These are phyloP conservation scores for Drosophila tropicalis DNA, from an alignment of 1,140 invertebrate species.

Conservation along the genomic window DNA sequence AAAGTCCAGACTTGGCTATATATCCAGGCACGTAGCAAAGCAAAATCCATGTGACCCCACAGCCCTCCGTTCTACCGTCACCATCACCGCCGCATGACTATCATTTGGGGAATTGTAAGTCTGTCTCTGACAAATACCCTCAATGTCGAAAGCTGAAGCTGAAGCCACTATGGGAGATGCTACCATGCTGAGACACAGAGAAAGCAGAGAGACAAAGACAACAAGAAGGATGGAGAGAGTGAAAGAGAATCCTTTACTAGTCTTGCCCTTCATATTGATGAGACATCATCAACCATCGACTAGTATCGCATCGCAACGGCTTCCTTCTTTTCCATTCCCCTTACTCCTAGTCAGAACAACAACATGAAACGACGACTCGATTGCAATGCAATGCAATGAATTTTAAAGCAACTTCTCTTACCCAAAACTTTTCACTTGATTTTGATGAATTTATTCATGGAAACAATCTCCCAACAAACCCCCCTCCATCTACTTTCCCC, in stretches of 20 bases:
- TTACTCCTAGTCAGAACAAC: neutral
- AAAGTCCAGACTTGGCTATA: constrained; percentile 13
- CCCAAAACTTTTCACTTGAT: constrained; percentile 62
- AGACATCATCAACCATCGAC: constrained; percentile 61
- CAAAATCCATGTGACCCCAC: constrained; percentile 1
- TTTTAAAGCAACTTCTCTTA: constrained; percentile 50
- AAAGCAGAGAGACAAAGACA: neutral
- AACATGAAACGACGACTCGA: constrained; percentile 10
- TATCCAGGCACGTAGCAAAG: constrained; percentile 49
- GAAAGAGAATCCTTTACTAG: constrained; percentile 15
- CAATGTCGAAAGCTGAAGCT: constrained; percentile 50
- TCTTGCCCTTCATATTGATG: constrained; percentile 63
- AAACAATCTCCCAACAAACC: neutral
- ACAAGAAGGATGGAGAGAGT: constrained; percentile 17
- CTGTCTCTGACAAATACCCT: constrained; percentile 68
- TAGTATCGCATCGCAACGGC: constrained; percentile 2
- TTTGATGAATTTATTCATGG: constrained; percentile 55
- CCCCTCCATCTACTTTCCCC: neutral
- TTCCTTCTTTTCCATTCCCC: neutral
- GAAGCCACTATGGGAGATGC: constrained; percentile 29
- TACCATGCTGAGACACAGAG: constrained; percentile 6
- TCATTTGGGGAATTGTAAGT: constrained; percentile 65
- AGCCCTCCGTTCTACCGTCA: neutral
- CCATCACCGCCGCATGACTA: constrained; percentile 38
- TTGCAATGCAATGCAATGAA: constrained; percentile 63